These are phyloP conservation scores for Alectura lathami DNA, from an alignment of 2,113 vertebrate genomes.

Conservation along the genomic window DNA sequence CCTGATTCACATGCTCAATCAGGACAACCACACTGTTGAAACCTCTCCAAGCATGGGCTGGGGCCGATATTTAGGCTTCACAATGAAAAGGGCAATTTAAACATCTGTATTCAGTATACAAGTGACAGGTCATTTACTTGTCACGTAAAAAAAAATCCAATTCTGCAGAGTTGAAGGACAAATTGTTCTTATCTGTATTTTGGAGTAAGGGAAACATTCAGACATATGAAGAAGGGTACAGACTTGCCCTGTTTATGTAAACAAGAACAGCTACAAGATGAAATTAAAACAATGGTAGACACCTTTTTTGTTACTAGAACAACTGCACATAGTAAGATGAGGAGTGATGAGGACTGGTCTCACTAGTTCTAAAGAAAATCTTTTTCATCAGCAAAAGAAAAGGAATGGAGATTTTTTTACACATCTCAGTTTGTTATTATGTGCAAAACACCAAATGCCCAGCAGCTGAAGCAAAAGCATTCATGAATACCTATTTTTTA, in stretches of 20 bases:
- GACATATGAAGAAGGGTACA: background rate
- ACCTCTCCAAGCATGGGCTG: background rate
- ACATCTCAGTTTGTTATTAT: background rate
- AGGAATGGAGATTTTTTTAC: background rate
- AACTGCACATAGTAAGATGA: background rate
- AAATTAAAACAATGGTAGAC: background rate
- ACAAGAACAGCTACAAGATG: background rate
- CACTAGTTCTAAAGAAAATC: background rate
- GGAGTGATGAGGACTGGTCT: background rate
- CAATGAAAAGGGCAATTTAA: background rate
- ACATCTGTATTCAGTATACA: background rate
- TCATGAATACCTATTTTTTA: background rate
- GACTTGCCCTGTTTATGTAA: background rate
- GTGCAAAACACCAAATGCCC: background rate
- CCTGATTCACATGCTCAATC: background rate
- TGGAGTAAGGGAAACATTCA: fast-evolving
- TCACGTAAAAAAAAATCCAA: background rate
- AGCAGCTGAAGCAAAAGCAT: background rate
- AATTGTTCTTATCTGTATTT: background rate
- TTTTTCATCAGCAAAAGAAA: background rate
- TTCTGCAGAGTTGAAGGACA: background rate
- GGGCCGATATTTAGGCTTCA: background rate
- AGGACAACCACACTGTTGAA: background rate
- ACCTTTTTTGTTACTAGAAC: background rate
- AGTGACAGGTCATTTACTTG: background rate